Evolutionary conservation across 2,113 vertebrate genomes (phyloP), one percentile per base, ranked within the genome.

Genomic region (Muntiacus reevesi): DNA sequence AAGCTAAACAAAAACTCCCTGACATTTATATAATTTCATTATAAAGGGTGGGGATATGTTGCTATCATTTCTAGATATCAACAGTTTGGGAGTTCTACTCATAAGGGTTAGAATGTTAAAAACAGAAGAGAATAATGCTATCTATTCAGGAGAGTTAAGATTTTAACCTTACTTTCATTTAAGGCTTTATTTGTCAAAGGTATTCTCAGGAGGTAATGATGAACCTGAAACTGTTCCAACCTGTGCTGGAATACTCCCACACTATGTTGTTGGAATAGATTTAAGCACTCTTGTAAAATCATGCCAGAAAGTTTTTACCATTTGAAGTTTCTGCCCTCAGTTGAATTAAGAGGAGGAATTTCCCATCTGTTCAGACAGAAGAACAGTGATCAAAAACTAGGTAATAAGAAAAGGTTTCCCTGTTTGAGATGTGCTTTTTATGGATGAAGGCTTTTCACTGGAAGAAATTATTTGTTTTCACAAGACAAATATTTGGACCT

Each of bases 261-360:
- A 81, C 78, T 78, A 16, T 89, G 74, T 76, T 93, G 78, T 85
- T 97, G 94, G 94, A 87, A 95, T 87, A 64, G 59, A 89, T 91
- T 95, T 95, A 90, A 92, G 81, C 62, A 94, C 40, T 94, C 43
- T 97, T 96, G 64, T 96, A 91, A 97, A 92, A 23, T 62, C n/a
- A 7, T 95, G 94, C 94, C 97, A 97, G 62, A 93, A 95, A 95
- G 64, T 93, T 91, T 71, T 97, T 97, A 88, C n/a, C 55, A 95
- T 92, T 98, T 97, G 90, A 94, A 97, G 86, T 97, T 90, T 96
- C 59, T 98, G 85, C 83, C 84, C 84, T 96, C 76, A 57, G 43
- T 87, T 97, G 88, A 84, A 95, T 95, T 97, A 94, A 84, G 90
- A 94, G 33, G 36, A 97, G 87, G 94, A 96, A 87, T 85, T 95